Evolutionary conservation across 1,140 invertebrate genomes (phyloP).

Genomic region (Leguminivora glycinivorella): DNA sequence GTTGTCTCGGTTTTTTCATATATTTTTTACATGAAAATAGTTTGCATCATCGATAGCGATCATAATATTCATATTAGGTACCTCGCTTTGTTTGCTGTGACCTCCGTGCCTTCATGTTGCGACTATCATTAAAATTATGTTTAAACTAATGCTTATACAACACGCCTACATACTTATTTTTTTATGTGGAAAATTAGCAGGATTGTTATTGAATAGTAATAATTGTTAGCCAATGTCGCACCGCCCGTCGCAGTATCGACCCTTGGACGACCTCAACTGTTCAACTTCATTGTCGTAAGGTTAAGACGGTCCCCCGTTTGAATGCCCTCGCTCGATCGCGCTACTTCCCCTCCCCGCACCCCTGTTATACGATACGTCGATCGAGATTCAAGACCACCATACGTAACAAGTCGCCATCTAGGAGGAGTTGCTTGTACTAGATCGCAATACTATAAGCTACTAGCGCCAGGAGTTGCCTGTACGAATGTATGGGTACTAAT

Average conservation of each 20-base stretch:
- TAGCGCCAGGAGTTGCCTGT: too few species aligned
- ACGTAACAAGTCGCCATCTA: too few species aligned
- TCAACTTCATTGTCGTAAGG: constrained; percentile 5
- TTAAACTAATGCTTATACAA: neutral
- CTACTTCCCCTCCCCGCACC: too few species aligned
- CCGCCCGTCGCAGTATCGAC: neutral
- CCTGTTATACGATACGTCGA: too few species aligned
- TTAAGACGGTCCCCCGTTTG: too few species aligned
- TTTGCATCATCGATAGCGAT: constrained; percentile 24
- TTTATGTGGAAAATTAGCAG: neutral
- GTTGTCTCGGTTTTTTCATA: constrained; percentile 12
- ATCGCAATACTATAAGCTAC: too few species aligned
- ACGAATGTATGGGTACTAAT: too few species aligned
- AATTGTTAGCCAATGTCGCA: neutral
- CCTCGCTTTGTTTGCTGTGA: constrained; percentile 20
- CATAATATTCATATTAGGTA: constrained; percentile 17
- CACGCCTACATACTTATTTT: neutral
- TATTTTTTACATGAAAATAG: constrained; percentile 20
- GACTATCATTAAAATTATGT: neutral
- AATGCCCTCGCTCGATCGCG: too few species aligned
- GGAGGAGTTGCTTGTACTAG: too few species aligned
- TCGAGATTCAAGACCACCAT: too few species aligned
- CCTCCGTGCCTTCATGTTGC: constrained; percentile 16
- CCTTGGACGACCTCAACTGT: constrained; percentile 11
- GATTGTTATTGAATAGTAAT: neutral